A percentile compares a stretch with the other conserved stretches of the same genome.
phyloP scores from a whole-genome alignment of 2,113 vertebrate species.

The Amblyornis subalaris region DNA sequence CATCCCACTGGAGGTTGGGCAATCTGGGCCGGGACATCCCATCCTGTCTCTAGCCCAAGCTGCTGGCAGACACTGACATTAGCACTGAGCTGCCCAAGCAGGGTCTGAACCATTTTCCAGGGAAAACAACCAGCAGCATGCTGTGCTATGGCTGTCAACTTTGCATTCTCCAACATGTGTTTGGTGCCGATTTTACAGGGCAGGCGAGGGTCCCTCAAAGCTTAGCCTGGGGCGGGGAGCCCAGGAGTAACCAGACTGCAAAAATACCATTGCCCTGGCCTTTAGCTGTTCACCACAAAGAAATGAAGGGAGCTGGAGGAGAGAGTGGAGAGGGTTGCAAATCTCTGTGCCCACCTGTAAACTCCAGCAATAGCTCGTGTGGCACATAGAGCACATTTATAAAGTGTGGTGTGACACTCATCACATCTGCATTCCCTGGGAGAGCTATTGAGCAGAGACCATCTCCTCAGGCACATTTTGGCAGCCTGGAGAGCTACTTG shows the following conservation, averaged over 20 bases:
- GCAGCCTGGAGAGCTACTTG: background rate
- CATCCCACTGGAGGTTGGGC: accelerated
- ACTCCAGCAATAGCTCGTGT: background rate
- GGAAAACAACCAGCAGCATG: background rate
- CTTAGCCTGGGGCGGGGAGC: background rate
- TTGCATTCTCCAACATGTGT: accelerated
- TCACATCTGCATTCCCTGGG: background rate
- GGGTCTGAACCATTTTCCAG: background rate
- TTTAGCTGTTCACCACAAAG: background rate
- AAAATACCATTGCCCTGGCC: background rate
- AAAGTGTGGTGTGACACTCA: background rate
- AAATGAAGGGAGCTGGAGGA: background rate
- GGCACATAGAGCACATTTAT: background rate
- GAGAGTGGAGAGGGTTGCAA: background rate
- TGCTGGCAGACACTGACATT: background rate
- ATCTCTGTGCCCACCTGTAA: background rate
- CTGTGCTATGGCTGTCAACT: accelerated
- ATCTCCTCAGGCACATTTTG: background rate
- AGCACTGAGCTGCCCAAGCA: background rate
- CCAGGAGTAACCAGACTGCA: background rate
- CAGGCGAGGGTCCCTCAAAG: background rate
- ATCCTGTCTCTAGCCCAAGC: background rate
- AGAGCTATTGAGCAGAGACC: background rate
- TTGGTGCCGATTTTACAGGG: background rate
- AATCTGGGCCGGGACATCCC: accelerated